Evolutionary conservation across 2,888 invertebrate genomes (phyloP).

Genomic region (Entomobrya proxima): DNA sequence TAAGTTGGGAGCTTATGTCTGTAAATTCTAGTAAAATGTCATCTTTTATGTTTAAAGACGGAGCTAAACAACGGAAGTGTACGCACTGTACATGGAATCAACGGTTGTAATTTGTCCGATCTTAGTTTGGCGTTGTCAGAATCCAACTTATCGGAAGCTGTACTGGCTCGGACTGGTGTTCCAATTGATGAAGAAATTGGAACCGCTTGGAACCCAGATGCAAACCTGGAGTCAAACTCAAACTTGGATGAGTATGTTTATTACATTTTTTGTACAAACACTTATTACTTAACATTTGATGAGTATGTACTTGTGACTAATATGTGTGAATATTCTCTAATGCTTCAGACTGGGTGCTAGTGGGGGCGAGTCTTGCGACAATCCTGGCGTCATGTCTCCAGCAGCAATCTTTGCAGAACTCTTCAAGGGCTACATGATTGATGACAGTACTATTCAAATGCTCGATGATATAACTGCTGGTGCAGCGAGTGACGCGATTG

Average conservation of each 20-base stretch:
- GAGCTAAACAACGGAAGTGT: background rate
- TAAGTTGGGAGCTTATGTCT: background rate
- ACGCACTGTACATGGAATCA: background rate
- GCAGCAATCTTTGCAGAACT: slow-evolving; percentile 55
- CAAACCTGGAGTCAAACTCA: background rate
- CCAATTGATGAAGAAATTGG: background rate
- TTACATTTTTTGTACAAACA: background rate
- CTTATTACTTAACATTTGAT: background rate
- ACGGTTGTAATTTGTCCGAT: slow-evolving; percentile 1
- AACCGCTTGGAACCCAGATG: slow-evolving; percentile 13
- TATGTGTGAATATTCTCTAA: too few species aligned
- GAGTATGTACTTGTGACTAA: background rate
- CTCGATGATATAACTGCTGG: slow-evolving; percentile 36
- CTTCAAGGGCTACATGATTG: slow-evolving; percentile 49
- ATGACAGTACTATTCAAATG: slow-evolving; percentile 30
- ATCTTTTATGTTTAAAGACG: background rate
- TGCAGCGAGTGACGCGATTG: slow-evolving; percentile 9
- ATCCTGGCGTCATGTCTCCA: slow-evolving; percentile 33
- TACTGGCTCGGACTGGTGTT: background rate
- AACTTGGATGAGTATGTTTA: slow-evolving; percentile 28
- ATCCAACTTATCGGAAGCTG: background rate
- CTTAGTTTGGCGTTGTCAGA: background rate
- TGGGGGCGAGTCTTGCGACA: slow-evolving; percentile 27
- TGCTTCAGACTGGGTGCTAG: slow-evolving; percentile 41
- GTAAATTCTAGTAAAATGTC: background rate